phyloP scores from a whole-genome alignment of 2,797 vertebrate species.

The Sarcoramphus papa region DNA sequence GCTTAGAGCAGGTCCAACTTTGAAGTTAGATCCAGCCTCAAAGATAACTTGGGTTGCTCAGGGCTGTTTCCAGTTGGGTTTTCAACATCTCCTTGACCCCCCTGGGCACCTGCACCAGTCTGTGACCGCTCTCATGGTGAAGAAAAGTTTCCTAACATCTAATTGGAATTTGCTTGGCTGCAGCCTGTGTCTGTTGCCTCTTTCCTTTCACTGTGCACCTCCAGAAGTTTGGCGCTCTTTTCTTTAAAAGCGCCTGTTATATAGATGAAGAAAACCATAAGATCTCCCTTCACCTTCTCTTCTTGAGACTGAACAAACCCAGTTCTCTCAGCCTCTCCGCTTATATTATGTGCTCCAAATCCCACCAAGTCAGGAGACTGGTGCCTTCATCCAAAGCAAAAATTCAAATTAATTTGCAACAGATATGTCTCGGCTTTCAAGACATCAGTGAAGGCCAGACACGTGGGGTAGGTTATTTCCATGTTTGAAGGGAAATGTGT shows the following conservation, averaged over 20 bases:
- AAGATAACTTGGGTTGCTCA: not conserved
- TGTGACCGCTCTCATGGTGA: not conserved
- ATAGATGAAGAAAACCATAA: not conserved
- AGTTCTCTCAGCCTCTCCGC: not conserved
- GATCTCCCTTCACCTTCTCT: not conserved
- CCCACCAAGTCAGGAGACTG: not conserved
- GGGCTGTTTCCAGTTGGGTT: not conserved
- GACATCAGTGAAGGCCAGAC: not conserved
- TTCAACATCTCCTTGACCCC: not conserved
- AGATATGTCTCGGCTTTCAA: not conserved
- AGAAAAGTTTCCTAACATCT: not conserved
- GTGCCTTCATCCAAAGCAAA: not conserved
- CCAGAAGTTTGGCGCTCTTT: not conserved
- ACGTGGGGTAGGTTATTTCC: not conserved
- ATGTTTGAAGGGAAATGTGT: conserved; percentile 1
- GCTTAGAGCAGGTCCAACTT: not conserved
- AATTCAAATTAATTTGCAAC: not conserved
- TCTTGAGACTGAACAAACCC: not conserved
- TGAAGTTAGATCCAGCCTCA: not conserved
- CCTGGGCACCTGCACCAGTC: not conserved
- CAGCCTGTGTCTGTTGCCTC: not conserved
- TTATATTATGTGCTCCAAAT: not conserved
- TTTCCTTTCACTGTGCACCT: not conserved
- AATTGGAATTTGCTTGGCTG: not conserved
- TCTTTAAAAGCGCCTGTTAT: not conserved